These are phyloP conservation scores for Bruchidius siliquastri DNA, from an alignment of 2,888 invertebrate genomes.

Conservation along the genomic window DNA sequence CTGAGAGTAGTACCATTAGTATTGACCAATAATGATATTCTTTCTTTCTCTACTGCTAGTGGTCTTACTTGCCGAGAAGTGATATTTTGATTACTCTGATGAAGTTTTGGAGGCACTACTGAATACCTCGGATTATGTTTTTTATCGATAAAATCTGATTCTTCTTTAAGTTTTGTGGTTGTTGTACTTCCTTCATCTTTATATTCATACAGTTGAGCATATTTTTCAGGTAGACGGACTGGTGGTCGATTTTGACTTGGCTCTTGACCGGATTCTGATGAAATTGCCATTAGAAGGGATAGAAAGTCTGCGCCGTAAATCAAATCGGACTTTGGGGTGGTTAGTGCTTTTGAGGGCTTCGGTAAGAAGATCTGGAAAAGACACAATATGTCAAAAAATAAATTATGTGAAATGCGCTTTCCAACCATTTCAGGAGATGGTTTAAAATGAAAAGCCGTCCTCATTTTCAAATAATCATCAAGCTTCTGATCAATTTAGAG, in stretches of 20 bases:
- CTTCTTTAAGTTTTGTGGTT: neutral
- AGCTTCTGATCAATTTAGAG: no score
- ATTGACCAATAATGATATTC: neutral
- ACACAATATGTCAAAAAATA: no score
- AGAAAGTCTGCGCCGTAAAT: constrained; percentile 49
- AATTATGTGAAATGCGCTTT: no score
- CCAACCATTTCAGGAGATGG: no score
- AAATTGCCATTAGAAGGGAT: constrained; percentile 44
- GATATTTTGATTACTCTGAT: neutral
- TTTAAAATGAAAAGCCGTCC: no score
- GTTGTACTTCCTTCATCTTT: constrained; percentile 4
- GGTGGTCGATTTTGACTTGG: neutral
- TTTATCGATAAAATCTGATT: neutral
- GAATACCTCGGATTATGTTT: neutral
- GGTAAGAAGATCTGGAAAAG: neutral
- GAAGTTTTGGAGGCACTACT: neutral
- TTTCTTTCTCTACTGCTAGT: neutral
- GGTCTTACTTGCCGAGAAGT: neutral
- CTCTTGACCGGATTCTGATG: constrained; percentile 17
- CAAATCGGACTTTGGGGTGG: constrained; percentile 36
- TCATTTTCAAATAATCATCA: no score
- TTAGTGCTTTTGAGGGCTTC: constrained; percentile 25
- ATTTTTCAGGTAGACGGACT: neutral
- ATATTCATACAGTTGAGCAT: neutral
- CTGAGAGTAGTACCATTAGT: neutral